Evolutionary conservation across 2,113 vertebrate species (phyloP).

Genomic region (Miniopterus natalensis): DNA sequence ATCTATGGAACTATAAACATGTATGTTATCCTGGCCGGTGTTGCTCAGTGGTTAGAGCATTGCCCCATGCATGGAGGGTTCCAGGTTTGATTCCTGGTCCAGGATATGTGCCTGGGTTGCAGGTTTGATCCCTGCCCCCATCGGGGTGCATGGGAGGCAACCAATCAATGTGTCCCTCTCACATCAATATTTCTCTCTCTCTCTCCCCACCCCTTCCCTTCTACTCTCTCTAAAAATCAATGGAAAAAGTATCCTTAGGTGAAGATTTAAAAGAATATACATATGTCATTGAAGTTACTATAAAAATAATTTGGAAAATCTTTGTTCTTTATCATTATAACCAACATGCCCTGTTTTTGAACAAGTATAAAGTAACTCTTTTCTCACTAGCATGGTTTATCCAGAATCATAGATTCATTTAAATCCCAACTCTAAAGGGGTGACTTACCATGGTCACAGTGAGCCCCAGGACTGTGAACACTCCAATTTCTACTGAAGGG

Average conservation of each 20-base stretch:
- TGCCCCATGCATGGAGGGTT: too few relatives aligned
- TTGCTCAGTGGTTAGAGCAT: too few relatives aligned
- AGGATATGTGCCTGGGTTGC: too few relatives aligned
- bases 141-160: too few relatives aligned
- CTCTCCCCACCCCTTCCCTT: too few relatives aligned
- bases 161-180: too few relatives aligned
- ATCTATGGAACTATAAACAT: background rate
- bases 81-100: too few relatives aligned
- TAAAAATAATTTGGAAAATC: slow-evolving; percentile 44
- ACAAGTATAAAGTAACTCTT: background rate
- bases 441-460: background rate
- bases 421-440: background rate
- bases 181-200: too few relatives aligned
- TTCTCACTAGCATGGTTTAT: background rate
- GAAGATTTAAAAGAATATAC: background rate
- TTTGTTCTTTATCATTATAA: slow-evolving; percentile 11
- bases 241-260: too few relatives aligned
- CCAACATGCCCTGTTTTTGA: background rate
- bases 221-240: too few relatives aligned
- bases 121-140: too few relatives aligned
- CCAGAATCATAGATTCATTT: slow-evolving; percentile 42
- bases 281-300: background rate
- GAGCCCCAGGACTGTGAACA: background rate
- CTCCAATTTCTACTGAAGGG: slow-evolving; percentile 17
- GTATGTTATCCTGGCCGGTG: too few relatives aligned